phyloP scores from a whole-genome alignment of 2,113 vertebrate species.

The Lagopus muta region DNA sequence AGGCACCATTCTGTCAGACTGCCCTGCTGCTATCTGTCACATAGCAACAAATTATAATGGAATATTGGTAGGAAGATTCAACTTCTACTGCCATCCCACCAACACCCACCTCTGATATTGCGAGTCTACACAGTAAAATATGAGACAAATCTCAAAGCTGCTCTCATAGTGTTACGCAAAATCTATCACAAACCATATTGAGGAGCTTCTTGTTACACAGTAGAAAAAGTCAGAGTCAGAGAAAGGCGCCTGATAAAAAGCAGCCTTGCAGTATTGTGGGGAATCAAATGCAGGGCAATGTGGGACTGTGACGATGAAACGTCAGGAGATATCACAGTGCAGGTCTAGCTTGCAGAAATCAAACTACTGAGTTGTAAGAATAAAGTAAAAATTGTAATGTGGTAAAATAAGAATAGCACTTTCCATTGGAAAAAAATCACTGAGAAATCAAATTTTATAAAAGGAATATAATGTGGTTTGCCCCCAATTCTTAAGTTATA shows the following conservation, averaged over 20 bases:
- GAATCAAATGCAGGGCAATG: neutral
- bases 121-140: no score
- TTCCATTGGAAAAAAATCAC: neutral
- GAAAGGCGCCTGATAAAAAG: neutral
- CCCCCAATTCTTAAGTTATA: neutral
- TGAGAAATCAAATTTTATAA: neutral
- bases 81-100: no score
- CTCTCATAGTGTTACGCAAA: neutral
- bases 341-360: neutral
- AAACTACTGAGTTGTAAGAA: neutral
- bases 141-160: no score
- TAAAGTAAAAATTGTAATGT: neutral
- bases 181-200: accelerated
- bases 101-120: no score
- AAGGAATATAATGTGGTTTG: neutral
- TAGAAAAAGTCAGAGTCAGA: accelerated
- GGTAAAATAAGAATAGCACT: neutral
- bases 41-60: no score
- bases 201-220: neutral
- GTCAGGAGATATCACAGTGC: neutral
- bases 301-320: neutral
- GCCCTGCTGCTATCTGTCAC: no score
- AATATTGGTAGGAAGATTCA: no score
- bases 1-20: no score
- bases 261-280: neutral